phyloP scores from a whole-genome alignment of 2,113 vertebrate species.

The Polypterus bichir region DNA sequence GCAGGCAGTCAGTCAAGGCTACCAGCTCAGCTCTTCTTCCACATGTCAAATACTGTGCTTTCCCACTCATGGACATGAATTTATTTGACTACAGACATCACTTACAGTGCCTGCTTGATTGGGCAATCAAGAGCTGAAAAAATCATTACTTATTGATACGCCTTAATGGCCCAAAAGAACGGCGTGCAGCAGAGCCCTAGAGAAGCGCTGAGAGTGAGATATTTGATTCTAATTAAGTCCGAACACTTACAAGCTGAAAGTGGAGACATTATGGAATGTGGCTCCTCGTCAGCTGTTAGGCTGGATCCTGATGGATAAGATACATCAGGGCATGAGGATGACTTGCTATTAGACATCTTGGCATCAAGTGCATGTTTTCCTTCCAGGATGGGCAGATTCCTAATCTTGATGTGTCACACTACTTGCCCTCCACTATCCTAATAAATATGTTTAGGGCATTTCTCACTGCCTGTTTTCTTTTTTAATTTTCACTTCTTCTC shows the following conservation, averaged over 20 bases:
- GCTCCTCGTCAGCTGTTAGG: slow-evolving; percentile 22
- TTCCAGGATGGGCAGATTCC: too few species aligned
- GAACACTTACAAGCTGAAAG: slow-evolving; percentile 37
- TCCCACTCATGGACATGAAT: slow-evolving; percentile 33
- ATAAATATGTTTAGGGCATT: too few species aligned
- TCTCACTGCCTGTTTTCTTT: too few species aligned
- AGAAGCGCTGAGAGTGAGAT: slow-evolving; percentile 45
- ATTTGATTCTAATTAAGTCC: slow-evolving; percentile 54
- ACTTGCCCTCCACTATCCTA: too few species aligned
- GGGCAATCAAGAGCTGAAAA: slow-evolving; percentile 35
- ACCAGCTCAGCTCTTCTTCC: slow-evolving; percentile 18
- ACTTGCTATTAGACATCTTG: too few species aligned
- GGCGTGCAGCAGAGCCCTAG: slow-evolving; percentile 35
- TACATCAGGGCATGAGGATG: too few species aligned
- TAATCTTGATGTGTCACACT: too few species aligned
- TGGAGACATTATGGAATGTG: slow-evolving; percentile 38
- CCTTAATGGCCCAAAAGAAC: slow-evolving; percentile 54
- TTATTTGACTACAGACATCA: slow-evolving; percentile 36
- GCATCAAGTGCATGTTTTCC: too few species aligned
- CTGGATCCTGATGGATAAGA: too few species aligned
- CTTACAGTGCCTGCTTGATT: slow-evolving; percentile 41
- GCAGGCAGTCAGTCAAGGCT: not conserved
- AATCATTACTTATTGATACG: slow-evolving; percentile 59
- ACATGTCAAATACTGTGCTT: slow-evolving; percentile 29
- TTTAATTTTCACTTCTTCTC: too few species aligned